phyloP scores from a whole-genome alignment of 2,797 vertebrate genomes.

The Semaprochilodus insignis region DNA sequence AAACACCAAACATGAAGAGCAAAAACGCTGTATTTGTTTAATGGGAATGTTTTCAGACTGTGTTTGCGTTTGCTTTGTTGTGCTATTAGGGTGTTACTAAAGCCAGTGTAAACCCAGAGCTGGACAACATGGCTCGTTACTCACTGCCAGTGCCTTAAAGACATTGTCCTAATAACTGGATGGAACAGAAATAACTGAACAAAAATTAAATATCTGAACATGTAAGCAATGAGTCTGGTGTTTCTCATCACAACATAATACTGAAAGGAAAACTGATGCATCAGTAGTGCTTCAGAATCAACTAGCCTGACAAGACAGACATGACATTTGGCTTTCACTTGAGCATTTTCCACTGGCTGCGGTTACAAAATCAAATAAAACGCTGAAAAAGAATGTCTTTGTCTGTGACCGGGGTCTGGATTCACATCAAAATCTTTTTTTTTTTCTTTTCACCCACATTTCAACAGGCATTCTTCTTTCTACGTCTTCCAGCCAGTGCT shows the following conservation, averaged over 20 bases:
- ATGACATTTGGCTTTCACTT: background rate
- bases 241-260: background rate
- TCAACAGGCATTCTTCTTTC: too few species aligned
- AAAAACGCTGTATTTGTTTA: background rate
- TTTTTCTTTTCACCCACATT: too few species aligned
- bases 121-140: slow-evolving; percentile 23
- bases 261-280: background rate
- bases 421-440: too few species aligned
- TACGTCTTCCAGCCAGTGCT: too few species aligned
- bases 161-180: slow-evolving; percentile 63
- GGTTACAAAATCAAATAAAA: background rate
- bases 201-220: slow-evolving; percentile 62
- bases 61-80: background rate
- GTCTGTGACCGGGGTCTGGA: too few species aligned
- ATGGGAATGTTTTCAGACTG: background rate
- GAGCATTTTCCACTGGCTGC: background rate
- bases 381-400: too few species aligned
- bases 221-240: slow-evolving; percentile 7
- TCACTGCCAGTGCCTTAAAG: slow-evolving; percentile 23
- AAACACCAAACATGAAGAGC: background rate
- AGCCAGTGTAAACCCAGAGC: background rate
- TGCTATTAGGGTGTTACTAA: background rate
- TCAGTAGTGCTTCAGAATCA: background rate
- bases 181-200: slow-evolving; percentile 27
- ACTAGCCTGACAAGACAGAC: background rate